These are phyloP conservation scores for Amazona finschi DNA, from an alignment of 2,797 vertebrate genomes.

Conservation along the genomic window DNA sequence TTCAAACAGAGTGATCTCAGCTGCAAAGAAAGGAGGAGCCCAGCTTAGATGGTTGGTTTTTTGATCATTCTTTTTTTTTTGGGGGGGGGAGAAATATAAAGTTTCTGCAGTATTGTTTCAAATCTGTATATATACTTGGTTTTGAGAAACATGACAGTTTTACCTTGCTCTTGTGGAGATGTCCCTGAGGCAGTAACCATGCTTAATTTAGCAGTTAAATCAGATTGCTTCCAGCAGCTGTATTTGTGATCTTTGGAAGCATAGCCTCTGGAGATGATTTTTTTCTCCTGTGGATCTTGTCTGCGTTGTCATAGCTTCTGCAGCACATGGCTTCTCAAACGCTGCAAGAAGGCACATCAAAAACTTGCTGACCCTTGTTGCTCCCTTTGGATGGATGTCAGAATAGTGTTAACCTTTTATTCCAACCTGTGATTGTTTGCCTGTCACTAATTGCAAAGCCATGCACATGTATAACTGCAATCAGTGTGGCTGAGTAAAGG, in stretches of 20 bases:
- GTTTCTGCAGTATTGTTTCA: background rate
- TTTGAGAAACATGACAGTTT: background rate
- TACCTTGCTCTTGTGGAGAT: background rate
- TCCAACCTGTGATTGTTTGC: background rate
- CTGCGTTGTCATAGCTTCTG: background rate
- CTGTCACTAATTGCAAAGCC: background rate
- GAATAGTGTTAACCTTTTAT: constrained; percentile 17
- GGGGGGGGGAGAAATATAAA: background rate
- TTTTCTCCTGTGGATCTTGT: background rate
- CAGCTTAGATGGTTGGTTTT: background rate
- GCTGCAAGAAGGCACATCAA: background rate
- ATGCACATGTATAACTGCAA: background rate
- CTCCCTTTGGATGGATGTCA: background rate
- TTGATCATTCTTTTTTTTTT: background rate
- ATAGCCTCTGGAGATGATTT: background rate
- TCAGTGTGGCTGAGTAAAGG: background rate
- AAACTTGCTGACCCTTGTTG: background rate
- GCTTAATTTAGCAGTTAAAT: constrained; percentile 47
- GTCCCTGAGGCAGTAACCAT: background rate
- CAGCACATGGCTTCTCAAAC: background rate
- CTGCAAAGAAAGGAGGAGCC: background rate
- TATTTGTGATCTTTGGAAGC: background rate
- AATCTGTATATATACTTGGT: background rate
- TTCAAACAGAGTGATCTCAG: background rate
- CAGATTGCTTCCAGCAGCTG: constrained; percentile 15